Conservation (phyloP, 2,113 vertebrate genomes). For the Pteruthius melanotis region DNA sequence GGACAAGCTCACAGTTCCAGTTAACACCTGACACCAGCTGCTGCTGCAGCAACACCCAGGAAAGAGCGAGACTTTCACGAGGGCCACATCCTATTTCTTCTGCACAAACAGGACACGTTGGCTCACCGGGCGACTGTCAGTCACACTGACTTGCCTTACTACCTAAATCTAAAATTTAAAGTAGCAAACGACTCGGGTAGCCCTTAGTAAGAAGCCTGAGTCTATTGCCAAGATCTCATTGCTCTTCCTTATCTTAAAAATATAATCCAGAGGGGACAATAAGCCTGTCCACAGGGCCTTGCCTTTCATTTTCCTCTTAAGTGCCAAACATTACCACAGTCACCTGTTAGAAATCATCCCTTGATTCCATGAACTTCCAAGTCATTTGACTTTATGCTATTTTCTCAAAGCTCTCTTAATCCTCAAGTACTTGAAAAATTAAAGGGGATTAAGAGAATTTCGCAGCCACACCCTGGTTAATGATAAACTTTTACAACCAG, state of each 20-base stretch:
- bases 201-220: neutral
- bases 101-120: accelerated
- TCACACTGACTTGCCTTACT: neutral
- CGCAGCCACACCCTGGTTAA: neutral
- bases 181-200: neutral
- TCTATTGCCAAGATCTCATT: neutral
- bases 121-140: neutral
- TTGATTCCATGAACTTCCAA: neutral
- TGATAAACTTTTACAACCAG: neutral
- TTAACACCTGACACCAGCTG: neutral
- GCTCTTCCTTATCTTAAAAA: neutral
- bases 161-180: neutral
- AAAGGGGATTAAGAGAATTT: neutral
- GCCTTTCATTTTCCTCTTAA: neutral
- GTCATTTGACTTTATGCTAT: neutral
- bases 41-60: neutral
- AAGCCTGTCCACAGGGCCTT: accelerated
- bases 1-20: accelerated
- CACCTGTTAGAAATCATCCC: neutral
- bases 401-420: neutral
- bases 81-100: neutral
- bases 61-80: accelerated
- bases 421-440: neutral
- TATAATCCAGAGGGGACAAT: neutral
- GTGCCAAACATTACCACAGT: neutral